Percentiles rank a stretch among this genome's conserved stretches.
Conservation (phyloP, 2,113 vertebrate species). For the Plotosus lineatus region DNA sequence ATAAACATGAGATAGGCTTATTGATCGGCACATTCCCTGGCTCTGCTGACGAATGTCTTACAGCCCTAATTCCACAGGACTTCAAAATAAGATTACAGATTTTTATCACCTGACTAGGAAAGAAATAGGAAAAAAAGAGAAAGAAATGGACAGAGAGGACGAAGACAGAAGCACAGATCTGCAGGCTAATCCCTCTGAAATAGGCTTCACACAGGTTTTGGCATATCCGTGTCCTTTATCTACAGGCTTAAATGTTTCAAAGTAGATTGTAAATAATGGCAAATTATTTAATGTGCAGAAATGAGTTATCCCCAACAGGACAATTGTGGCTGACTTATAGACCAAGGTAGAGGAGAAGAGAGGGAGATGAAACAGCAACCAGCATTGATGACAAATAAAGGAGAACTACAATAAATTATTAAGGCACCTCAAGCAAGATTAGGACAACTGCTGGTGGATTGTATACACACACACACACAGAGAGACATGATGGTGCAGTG, state of each 20-base stretch:
- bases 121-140: conserved; percentile 44
- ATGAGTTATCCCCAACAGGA: conserved; percentile 64
- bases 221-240: conserved; percentile 4
- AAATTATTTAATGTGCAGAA: conserved; percentile 66
- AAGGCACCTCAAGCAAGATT: conserved; percentile 38
- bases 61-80: conserved; percentile 72
- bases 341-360: conserved; percentile 4
- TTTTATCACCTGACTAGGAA: conserved; percentile 69
- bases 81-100: conserved; percentile 76
- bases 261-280: conserved; percentile 64
- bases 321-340: conserved; percentile 57
- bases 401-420: conserved; percentile 46
- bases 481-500: too few relatives aligned
- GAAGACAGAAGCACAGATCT: conserved; percentile 36
- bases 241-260: conserved; percentile 41
- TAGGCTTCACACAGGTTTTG: conserved; percentile 41
- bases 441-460: conserved; percentile 2
- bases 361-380: conserved; percentile 25
- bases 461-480: not conserved
- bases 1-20: conserved; percentile 68
- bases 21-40: conserved; percentile 65
- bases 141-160: conserved; percentile 53
- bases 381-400: conserved; percentile 53
- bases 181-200: conserved; percentile 59
- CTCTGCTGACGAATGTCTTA: conserved; percentile 73